Evolutionary conservation across 2,888 invertebrate genomes (phyloP), one percentile per base, ranked within the genome.

Genomic region (Melanostoma mellinum): DNA sequence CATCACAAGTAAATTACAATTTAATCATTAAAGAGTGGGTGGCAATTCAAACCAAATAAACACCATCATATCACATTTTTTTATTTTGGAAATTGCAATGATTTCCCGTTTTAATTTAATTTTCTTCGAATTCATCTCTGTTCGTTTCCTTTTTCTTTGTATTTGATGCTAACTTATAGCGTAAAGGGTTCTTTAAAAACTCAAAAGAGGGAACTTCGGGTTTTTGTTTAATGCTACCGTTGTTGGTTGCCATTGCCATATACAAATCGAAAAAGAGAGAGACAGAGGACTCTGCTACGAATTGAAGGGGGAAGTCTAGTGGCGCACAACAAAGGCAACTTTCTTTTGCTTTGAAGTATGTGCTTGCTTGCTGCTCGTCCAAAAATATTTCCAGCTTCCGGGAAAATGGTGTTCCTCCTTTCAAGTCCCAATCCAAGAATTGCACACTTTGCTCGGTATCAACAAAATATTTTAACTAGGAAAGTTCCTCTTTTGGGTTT

Each of bases 391-490:
- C 20, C 20, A 20, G 20, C 20, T 20, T 20, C 20, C 20, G 20
- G 42, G 44, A 1, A 60, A 44, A 60, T 60, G 33, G 2, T 9
- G 6, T 10, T 53, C 6, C 10, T 38, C 38, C 44, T 46, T 30
- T 10, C 55, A 10, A 35, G 53, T 46, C 9, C 20, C 38, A 42
- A 2, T 36, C 35, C 30, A 44, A 30, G 3, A 10, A 35, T 46
- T n/a, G 44, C 55, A 9, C 35, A 10, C 20, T 33, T 40, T 33
- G 35, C 38, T 38, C 71, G 69, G 74, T 75, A 79, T 84, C 69
- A 79, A 75, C 79, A 46, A 84, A 84, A 84, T 75, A 79, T 79
- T 84, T 84, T 84, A 84, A 84, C 84, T 79, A 84, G 79, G 44
- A 74, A 84, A 84, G 74, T 84, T 84, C 69, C 74, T 69, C 60